Evolutionary conservation across 2,113 vertebrate species (phyloP), one percentile per base, ranked within the genome.

Genomic region (Myodes glareolus): DNA sequence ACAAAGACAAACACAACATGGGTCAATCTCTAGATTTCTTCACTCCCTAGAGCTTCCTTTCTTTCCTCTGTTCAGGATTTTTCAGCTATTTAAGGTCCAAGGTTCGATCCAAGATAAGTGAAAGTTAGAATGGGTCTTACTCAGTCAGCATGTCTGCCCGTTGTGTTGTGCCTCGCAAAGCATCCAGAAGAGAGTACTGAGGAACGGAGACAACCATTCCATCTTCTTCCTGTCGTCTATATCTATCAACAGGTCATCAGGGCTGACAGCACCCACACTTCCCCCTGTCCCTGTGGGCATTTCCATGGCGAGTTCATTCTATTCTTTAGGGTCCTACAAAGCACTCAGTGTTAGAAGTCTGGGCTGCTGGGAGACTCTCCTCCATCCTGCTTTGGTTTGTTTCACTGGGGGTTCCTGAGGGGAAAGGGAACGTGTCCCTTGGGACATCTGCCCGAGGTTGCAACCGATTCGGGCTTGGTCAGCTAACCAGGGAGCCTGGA

Each of bases 241-340:
- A 2, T 2, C 52, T 16, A 3, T 2, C 25, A 6, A 0, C 9
- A 68, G 3, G 33, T 36, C 25, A 36, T 70, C 27, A 16, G 12
- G 2, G 7, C 33, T 47, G 73, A 19, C 17, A 9, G 2, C 3
- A 45, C 14, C 13, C 12, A 1, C 16, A 50, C 25, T 63, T 61
- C 19, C 55, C 58, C 21, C 31, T 67, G 88, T 45, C 39, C 45
- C 16, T 7, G 1, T 1, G 14, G 31, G 39, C 13, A 8, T n/a
- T 33, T 85, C 70, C 58, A 13, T 4, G 76, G 75, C 4, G 4
- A 1, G 7, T 3, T 47, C 21, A 2, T 50, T 84, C 47, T 76
- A 14, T 65, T 27, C 61, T 58, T 96, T 29, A 25, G 36, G 7
- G 1, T 92, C 4, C 21, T 36, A 25, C 68, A 87, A 80, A 13